These are phyloP conservation scores for Xylota sylvarum DNA, from an alignment of 2,888 invertebrate species.

Conservation along the genomic window DNA sequence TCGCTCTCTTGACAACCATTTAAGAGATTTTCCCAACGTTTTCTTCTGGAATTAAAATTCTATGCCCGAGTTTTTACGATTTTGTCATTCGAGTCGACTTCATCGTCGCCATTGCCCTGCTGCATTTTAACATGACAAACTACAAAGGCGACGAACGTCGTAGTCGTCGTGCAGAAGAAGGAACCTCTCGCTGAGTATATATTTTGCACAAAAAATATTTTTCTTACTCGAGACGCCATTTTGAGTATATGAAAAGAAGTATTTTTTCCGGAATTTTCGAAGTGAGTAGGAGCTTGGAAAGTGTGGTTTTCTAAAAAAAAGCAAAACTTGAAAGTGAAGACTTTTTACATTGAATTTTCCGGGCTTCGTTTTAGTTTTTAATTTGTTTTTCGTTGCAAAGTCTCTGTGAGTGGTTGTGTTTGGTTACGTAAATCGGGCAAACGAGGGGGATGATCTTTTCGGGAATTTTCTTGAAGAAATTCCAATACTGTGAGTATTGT, in stretches of 20 bases:
- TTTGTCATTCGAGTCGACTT: conserved; percentile 38
- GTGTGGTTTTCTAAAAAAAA: background rate
- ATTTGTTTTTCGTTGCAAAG: conserved; percentile 10
- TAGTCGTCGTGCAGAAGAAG: conserved; percentile 33
- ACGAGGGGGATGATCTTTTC: conserved; percentile 50
- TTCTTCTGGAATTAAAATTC: conserved; percentile 43
- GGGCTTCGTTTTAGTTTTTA: conserved; percentile 9
- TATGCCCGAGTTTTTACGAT: conserved; percentile 33
- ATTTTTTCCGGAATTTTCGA: conserved; percentile 2
- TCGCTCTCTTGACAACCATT: conserved; percentile 21
- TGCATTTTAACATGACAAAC: conserved; percentile 37
- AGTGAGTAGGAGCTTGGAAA: conserved; percentile 38
- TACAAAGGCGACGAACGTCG: conserved; percentile 44
- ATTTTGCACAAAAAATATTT: conserved; percentile 7
- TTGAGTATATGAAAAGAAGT: conserved; percentile 38
- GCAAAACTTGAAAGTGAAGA: conserved; percentile 3
- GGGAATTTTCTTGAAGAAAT: conserved; percentile 26
- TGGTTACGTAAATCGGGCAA: conserved; percentile 40
- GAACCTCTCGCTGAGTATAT: conserved; percentile 19
- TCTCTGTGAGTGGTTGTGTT: conserved; percentile 20
- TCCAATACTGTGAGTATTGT: conserved; percentile 41
- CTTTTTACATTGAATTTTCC: conserved; percentile 45
- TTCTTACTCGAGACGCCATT: conserved; percentile 43
- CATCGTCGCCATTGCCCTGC: conserved; percentile 39
- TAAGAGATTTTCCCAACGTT: conserved; percentile 45